Base-by-base conservation (phyloP, 2,113 vertebrate species). In the Zosterops japonicus region DNA sequence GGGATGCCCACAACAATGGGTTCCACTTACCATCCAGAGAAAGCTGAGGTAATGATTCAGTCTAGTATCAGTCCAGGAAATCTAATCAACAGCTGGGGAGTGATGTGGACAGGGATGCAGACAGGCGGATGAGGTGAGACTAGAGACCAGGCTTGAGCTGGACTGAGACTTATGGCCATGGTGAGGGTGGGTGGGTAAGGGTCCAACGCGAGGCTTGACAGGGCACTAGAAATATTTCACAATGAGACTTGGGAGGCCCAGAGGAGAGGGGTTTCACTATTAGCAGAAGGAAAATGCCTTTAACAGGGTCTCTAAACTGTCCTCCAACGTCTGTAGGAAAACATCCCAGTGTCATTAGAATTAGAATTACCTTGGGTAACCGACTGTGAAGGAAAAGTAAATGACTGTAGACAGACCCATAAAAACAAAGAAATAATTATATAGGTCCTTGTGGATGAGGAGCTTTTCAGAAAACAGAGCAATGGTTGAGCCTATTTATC, bases 391-490 rank as follows among this genome's bases (percentile, higher is more conserved):
- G 80, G 31, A 92, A 96, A 94, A 96, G 90, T 81, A 96, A 96
- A 96, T 90, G 83, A 72, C 76, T 96, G 91, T 83, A 93, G 88
- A 80, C 55, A 96, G 85, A 89, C 41, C 60, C 65, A 96, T 95
- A 95, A 96, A 97, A 83, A 70, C 76, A 96, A 93, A 86, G 83
- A 90, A 97, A 95, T 94, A 96, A 96, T 95, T 92, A 95, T 92
- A 95, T 81, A 96, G 85, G 47, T 92, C 64, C 88, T 96, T 77
- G 80, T 92, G 80, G 90, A 77, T 90, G 89, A 94, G 88, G 60
- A 92, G 76, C 80, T 87, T 92, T 89, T 67, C 82, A 90, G 90
- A 93, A 93, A 94, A 93, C 23, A 90, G 59, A 89, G 83, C 57
- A 78, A 83, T 27, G 15, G 56, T 71, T 79, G 44, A 63, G 36